These are phyloP conservation scores for Hephaestus fuliginosus DNA, from an alignment of 2,797 vertebrate genomes.

Conservation along the genomic window DNA sequence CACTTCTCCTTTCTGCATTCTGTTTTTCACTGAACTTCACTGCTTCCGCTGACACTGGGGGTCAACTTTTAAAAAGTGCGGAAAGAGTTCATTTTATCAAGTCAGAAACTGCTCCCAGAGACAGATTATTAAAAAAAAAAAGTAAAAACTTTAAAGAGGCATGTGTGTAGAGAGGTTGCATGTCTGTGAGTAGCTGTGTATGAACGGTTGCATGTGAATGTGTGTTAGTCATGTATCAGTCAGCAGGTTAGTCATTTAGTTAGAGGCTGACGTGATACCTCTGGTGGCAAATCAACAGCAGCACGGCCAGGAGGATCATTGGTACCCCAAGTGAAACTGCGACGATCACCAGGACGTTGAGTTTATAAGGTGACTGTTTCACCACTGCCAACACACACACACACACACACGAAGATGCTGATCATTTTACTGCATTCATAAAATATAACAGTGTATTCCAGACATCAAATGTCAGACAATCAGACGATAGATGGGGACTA, in stretches of 20 bases:
- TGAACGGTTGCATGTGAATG: not conserved
- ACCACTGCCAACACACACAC: slow-evolving; percentile 48
- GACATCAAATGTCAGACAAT: not conserved
- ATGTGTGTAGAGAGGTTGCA: not conserved
- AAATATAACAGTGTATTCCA: not conserved
- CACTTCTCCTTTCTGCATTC: slow-evolving; percentile 49
- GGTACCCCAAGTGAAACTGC: slow-evolving; percentile 72
- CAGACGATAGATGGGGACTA: not conserved
- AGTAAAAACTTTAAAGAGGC: too few relatives aligned
- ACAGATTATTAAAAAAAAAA: too few relatives aligned
- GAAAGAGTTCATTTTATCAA: not conserved
- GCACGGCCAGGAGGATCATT: slow-evolving; percentile 76
- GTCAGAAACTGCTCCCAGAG: not conserved
- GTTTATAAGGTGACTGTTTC: not conserved
- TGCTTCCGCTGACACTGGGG: not conserved
- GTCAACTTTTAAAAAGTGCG: not conserved
- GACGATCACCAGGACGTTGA: slow-evolving; percentile 48
- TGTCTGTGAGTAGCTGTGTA: not conserved
- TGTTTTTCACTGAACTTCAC: not conserved
- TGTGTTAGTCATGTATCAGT: not conserved
- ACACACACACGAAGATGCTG: not conserved
- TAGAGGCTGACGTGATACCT: slow-evolving; percentile 57
- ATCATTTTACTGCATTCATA: not conserved
- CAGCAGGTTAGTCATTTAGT: not conserved
- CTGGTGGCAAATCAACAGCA: slow-evolving; percentile 68